Base-by-base conservation (phyloP, 2,888 invertebrate species). In the Polyommatus icarus region DNA sequence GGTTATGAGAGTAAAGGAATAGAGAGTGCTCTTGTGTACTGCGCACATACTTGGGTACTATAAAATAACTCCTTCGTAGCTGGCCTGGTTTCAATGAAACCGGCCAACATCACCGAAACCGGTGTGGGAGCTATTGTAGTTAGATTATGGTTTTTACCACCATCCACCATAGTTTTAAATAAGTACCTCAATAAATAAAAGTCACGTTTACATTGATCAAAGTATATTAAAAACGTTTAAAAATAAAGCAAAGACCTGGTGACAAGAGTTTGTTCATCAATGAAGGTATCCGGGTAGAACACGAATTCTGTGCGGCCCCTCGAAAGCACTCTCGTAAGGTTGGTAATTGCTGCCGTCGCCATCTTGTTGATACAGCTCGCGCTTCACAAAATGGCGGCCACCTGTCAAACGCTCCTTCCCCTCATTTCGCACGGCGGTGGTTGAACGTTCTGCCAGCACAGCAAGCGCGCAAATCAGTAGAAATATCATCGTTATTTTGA, bases 341-440 rank as follows among this genome's bases (percentile, higher is more conserved):
- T 36, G 72, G 36, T 32, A 40, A 10, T 72, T 40, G 20, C 8
- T 72, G 36, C 20, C 40, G 72, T 36, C 72, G 72, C 40, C 40
- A 72, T 72, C 40, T 72, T 72, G 72, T 36, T 72, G 36, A 15
- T 72, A 40, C 18, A 72, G 32, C 36, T 18, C 36, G 20, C 72
- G 72, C 6, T 72, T 72, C 12, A 72, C 72, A 72, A 72, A 72
- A 72, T 72, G 72, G 72, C 40, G 72, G 36, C 40, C 91, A 91
- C 78, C 91, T 91, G 80, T 46, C 46, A 61, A 36, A 57, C n/a
- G 32, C n/a, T 40, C 72, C 36, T 40, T 71, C 20, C 4, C 20
- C 10, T 36, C n/a, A 3, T 72, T 40, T 40, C 0, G 72, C 20
- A n/a, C n/a, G 10, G n/a, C 72, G 40, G 20, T n/a, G 40, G 20